phyloP scores from a whole-genome alignment of 2,113 vertebrate genomes.

The Brienomyrus brachyistius region DNA sequence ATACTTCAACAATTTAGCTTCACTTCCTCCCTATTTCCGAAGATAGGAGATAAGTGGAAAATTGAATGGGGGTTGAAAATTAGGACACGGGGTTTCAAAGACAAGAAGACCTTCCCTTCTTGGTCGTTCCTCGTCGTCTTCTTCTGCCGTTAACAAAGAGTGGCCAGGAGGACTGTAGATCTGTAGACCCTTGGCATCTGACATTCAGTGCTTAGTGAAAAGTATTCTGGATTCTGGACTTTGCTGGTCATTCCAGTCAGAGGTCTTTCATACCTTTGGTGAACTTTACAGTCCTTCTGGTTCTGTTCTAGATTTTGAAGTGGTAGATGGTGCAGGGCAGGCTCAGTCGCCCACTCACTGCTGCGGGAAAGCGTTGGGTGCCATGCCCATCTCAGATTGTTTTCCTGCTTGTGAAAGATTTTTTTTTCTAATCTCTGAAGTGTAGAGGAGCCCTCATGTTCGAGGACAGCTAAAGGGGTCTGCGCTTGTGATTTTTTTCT shows the following conservation, averaged over 20 bases:
- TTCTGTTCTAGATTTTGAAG: background rate
- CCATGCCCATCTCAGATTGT: background rate
- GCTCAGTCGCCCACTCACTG: background rate
- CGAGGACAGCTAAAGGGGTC: background rate
- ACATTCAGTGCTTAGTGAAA: background rate
- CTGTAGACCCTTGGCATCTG: background rate
- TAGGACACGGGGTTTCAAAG: background rate
- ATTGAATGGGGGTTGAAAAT: constrained; percentile 13
- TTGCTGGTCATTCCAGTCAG: background rate
- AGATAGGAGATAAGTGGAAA: constrained; percentile 15
- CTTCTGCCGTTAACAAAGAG: background rate
- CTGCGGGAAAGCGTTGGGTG: background rate
- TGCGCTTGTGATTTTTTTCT: background rate
- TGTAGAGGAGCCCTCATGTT: background rate
- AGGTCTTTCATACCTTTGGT: background rate
- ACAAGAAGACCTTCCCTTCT: background rate
- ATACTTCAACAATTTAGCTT: constrained; percentile 15
- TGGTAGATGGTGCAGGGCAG: background rate
- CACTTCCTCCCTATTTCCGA: constrained; percentile 16
- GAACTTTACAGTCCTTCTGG: background rate
- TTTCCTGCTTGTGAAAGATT: background rate
- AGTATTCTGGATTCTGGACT: background rate
- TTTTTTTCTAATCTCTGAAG: background rate
- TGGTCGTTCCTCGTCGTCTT: too few species aligned
- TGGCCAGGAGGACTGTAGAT: background rate